phyloP scores from a whole-genome alignment of 2,888 invertebrate genomes.

The Cynaeus angustus region DNA sequence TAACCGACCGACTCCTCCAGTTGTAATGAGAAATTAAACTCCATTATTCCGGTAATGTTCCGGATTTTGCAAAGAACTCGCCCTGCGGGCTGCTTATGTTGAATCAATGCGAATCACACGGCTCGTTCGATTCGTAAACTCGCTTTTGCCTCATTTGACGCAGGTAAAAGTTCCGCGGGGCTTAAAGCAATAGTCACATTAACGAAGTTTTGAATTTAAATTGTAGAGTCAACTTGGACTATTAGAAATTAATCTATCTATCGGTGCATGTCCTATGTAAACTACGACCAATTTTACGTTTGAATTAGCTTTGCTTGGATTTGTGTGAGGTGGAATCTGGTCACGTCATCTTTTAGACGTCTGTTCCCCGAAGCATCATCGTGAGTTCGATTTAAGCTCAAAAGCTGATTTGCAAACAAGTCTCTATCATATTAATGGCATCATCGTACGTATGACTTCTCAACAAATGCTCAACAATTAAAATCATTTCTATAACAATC shows the following conservation, averaged over 20 bases:
- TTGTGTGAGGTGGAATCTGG: constrained; percentile 46
- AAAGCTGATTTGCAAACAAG: constrained; percentile 51
- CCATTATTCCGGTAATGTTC: constrained; percentile 46
- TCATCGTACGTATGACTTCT: constrained; percentile 42
- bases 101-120: constrained; percentile 47
- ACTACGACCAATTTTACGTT: constrained; percentile 40
- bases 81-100: constrained; percentile 34
- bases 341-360: constrained; percentile 52
- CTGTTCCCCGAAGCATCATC: constrained; percentile 49
- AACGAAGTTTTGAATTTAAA: constrained; percentile 1
- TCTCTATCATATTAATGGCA: constrained; percentile 53
- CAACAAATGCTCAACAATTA: constrained; percentile 36
- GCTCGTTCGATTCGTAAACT: constrained; percentile 34
- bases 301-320: constrained; percentile 41
- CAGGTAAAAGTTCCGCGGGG: neutral
- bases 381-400: constrained; percentile 49
- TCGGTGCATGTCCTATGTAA: constrained; percentile 22
- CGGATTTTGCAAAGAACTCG: constrained; percentile 42
- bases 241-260: constrained; percentile 16
- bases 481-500: constrained; percentile 30
- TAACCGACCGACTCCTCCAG: constrained; percentile 21
- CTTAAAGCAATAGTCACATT: neutral
- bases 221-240: neutral
- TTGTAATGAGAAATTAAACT: constrained; percentile 45
- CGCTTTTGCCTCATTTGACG: constrained; percentile 19